phyloP scores from a whole-genome alignment of 2,797 vertebrate species.

The Natrix natrix region DNA sequence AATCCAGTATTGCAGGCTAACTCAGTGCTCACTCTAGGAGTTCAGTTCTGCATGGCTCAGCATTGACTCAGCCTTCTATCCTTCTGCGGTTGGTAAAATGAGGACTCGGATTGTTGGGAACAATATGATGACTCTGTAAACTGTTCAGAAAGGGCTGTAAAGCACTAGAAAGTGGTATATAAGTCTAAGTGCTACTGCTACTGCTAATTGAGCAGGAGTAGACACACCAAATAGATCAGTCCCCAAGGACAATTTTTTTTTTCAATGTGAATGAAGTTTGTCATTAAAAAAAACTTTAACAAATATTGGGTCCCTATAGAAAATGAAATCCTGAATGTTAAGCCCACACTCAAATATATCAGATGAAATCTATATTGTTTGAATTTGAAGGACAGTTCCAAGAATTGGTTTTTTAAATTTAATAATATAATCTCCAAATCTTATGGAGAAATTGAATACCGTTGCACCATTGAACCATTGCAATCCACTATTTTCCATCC shows the following conservation, averaged over 20 bases:
- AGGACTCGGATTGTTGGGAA: background rate
- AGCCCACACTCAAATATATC: background rate
- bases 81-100: background rate
- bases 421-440: background rate
- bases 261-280: background rate
- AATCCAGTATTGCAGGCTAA: background rate
- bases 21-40: background rate
- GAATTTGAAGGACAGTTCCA: background rate
- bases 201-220: background rate
- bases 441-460: background rate
- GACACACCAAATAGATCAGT: background rate
- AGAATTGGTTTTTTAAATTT: background rate
- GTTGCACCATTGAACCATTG: background rate
- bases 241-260: background rate
- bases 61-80: background rate
- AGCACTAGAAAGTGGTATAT: background rate
- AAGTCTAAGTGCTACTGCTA: background rate
- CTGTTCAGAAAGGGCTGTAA: background rate
- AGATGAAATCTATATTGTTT: background rate
- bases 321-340: background rate
- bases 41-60: background rate
- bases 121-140: background rate
- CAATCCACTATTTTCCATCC: background rate
- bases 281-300: background rate
- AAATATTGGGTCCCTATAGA: background rate